Evolutionary conservation across 2,113 vertebrate genomes (phyloP), one percentile per base, ranked within the genome.

Genomic region (Antechinus stuartii): DNA sequence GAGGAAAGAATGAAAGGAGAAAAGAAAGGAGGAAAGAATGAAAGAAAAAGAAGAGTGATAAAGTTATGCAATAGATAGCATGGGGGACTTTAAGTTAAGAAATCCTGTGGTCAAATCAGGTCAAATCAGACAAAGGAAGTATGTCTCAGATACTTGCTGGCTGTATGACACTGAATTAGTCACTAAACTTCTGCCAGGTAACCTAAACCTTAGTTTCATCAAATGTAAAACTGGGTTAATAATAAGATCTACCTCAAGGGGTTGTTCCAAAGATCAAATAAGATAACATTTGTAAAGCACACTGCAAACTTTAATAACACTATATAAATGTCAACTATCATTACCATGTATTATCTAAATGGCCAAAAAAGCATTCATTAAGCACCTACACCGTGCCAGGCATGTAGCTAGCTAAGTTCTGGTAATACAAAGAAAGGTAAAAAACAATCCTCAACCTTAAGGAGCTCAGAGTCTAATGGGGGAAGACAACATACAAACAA

Each of bases 251-350:
- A 89, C 35, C 7, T 52, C 22, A 10, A 35, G 27, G 53, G 54
- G 92, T 96, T 90, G 8, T 5, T 92, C 3, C 91, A 53, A 94
- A 14, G 91, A 46, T 54, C 52, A 54, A 94, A 94, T 90, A 16
- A 56, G 47, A 91, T 54, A 93, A 61, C 12, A 16, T 92, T 0
- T 46, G 16, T 7, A 7, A 89, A 49, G 53, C 22, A 24, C 11
- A 19, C 10, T 30, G 61, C 54, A 35, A 95, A 89, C 54, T 56
- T 0, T 6, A 89, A 93, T 30, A 93, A 54, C 5, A 10, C 90
- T 54, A 14, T 52, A 35, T 9, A 91, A 16, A 16, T 27, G 16
- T 52, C 89, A 91, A 57, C 53, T 55, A 54, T 22, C 2, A 26
- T 46, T 35, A 90, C 8, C 11, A 1, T 35, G 52, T 84, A 84